Conservation (phyloP, 2,113 vertebrate species). For the Stigmatopora argus region DNA sequence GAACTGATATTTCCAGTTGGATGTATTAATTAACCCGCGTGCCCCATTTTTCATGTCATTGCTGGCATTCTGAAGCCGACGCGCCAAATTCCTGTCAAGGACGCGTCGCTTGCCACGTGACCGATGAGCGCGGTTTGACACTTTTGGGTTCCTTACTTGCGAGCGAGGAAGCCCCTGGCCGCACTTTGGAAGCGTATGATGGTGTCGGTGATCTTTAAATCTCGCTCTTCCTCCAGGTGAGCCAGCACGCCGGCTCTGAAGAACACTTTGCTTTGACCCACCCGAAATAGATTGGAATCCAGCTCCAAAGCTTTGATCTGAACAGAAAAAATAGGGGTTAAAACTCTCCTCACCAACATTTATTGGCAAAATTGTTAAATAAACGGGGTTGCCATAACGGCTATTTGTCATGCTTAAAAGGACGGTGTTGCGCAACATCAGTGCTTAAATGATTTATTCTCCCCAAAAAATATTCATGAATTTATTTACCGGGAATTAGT, state of each 20-base stretch:
- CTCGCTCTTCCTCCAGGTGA: conserved; percentile 86
- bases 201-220: conserved; percentile 88
- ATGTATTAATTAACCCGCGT: neutral
- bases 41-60: conserved; percentile 11
- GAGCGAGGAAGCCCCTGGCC: conserved; percentile 80
- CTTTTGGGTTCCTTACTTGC: conserved; percentile 64
- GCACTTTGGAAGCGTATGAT: conserved; percentile 88
- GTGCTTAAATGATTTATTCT: too few relatives aligned
- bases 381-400: too few relatives aligned
- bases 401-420: too few relatives aligned
- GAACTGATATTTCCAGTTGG: conserved; percentile 2
- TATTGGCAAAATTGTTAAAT: too few relatives aligned
- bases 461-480: too few relatives aligned
- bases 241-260: conserved; percentile 86
- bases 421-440: too few relatives aligned
- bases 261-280: conserved; percentile 91
- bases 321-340: neutral
- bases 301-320: conserved; percentile 84
- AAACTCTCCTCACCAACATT: neutral
- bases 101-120: conserved; percentile 12
- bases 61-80: conserved; percentile 1
- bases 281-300: conserved; percentile 82
- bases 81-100: conserved; percentile 26
- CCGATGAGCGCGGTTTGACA: conserved; percentile 9
- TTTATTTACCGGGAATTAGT: too few relatives aligned